Conservation (phyloP, 2,797 vertebrate genomes). For the Crenuchus spilurus region DNA sequence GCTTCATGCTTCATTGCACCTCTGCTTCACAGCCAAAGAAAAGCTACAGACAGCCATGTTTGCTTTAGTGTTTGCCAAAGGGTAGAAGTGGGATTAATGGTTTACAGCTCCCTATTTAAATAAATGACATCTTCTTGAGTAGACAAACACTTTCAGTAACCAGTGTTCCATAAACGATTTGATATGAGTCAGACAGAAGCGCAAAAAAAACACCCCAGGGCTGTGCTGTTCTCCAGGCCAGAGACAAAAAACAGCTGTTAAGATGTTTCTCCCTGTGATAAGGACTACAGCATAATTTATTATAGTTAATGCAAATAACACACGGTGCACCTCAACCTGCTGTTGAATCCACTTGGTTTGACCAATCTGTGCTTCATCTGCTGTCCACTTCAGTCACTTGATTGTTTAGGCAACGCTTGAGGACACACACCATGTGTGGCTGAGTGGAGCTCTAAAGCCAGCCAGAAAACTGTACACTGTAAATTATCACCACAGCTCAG, state of each 20-base stretch:
- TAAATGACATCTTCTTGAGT: slow-evolving; percentile 60
- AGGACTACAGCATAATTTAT: neutral
- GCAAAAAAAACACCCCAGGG: slow-evolving; percentile 4
- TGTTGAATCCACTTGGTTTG: neutral
- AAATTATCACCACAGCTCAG: too few species aligned
- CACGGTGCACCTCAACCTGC: neutral
- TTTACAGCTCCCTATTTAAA: slow-evolving; percentile 70
- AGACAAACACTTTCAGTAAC: slow-evolving; percentile 48
- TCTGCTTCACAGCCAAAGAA: slow-evolving; percentile 45
- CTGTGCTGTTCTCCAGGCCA: neutral
- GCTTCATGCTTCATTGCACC: slow-evolving; percentile 23
- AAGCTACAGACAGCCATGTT: slow-evolving; percentile 56
- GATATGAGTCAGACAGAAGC: slow-evolving; percentile 12
- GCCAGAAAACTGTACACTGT: neutral
- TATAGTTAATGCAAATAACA: slow-evolving; percentile 15
- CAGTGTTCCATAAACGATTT: slow-evolving; percentile 39
- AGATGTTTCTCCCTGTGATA: slow-evolving; percentile 2
- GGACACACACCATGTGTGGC: neutral
- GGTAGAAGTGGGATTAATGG: slow-evolving; percentile 68
- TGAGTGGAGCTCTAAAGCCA: neutral
- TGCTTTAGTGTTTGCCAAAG: slow-evolving; percentile 68
- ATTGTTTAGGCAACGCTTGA: too few species aligned
- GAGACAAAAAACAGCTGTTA: slow-evolving; percentile 5
- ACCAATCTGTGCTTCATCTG: neutral
- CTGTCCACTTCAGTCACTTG: neutral